Evolutionary conservation across 2,113 vertebrate genomes (phyloP).

Genomic region (Clupea harengus): DNA sequence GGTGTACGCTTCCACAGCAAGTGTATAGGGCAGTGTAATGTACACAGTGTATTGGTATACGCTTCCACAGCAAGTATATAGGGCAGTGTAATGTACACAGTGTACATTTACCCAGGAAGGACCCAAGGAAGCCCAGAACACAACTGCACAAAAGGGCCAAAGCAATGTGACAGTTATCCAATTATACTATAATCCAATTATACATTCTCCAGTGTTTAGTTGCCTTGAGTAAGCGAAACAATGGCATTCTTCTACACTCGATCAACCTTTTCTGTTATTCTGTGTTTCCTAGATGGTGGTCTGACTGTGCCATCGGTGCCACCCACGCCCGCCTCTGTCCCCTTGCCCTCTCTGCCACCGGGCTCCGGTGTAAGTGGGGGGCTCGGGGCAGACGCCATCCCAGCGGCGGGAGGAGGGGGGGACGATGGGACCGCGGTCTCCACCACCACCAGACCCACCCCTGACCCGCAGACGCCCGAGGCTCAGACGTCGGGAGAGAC

Average conservation of each 20-base stretch:
- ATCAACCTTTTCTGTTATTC: not conserved
- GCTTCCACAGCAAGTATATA: not conserved
- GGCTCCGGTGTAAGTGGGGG: slow-evolving; percentile 50
- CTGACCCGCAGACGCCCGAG: slow-evolving; percentile 70
- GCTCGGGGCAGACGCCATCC: slow-evolving; percentile 43
- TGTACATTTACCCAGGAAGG: not conserved
- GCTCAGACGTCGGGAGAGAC: slow-evolving; percentile 59
- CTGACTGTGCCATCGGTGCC: not conserved
- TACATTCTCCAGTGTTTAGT: too few species aligned
- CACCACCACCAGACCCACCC: slow-evolving; percentile 67
- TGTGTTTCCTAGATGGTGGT: not conserved
- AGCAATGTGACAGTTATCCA: not conserved
- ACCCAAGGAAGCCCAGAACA: not conserved
- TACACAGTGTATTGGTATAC: too few species aligned
- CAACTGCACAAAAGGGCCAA: not conserved
- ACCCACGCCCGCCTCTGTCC: not conserved
- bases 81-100: not conserved
- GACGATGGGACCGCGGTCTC: not conserved
- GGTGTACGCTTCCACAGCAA: too few species aligned
- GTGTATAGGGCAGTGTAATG: too few species aligned
- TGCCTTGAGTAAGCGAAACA: too few species aligned
- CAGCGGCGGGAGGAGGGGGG: slow-evolving; percentile 49
- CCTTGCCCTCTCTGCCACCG: slow-evolving; percentile 59
- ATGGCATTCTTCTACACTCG: not conserved
- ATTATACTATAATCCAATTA: too few species aligned